Evolutionary conservation across 2,797 vertebrate species (phyloP), one percentile per base, ranked within the genome.

Genomic region (Schizopygopsis pylzovi): DNA sequence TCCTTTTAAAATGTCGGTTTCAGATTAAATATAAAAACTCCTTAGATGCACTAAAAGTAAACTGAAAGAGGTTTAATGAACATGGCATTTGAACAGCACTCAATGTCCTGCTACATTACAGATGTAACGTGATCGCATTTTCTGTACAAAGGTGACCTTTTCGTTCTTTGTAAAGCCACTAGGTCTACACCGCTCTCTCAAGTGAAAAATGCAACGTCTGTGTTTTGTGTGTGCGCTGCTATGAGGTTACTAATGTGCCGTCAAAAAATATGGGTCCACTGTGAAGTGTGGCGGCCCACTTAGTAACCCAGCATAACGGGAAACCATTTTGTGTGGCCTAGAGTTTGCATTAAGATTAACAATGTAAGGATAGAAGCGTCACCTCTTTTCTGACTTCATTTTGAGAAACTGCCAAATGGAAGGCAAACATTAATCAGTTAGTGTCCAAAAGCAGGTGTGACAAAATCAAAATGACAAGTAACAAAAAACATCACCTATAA

Each of bases 141-240:
- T 39, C 41, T 82, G 79, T 87, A 82, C 43, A 89, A 84, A 89
- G 56, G 72, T 82, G 83, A 89, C 83, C 89, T 88, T 52, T 67
- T 54, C 47, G 76, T 70, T 83, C 76, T 52, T 59, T 59, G n/a
- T 49, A 13, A 47, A 81, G 72, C 45, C 65, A 72, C 47, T 41
- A 52, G 49, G 47, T 28, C 85, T 54, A 59, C 61, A 73, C 25
- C 25, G 43, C 45, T 43, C 61, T 81, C 45, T 82, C 43, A 83
- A 37, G 54, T 41, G 45, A 37, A 65, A 77, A 45, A 79, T 37
- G 59, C 52, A 68, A 67, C 63, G 47, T 16, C 43, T 33, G 72
- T 63, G 63, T 79, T 41, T 43, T 45, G 33, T 33, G 33, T 33
- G 33, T 33, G 33, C 33, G 45, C 73, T 49, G 85, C 78, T 82